Conservation (phyloP, 2,888 invertebrate species). For the Stegophylla sp. region DNA sequence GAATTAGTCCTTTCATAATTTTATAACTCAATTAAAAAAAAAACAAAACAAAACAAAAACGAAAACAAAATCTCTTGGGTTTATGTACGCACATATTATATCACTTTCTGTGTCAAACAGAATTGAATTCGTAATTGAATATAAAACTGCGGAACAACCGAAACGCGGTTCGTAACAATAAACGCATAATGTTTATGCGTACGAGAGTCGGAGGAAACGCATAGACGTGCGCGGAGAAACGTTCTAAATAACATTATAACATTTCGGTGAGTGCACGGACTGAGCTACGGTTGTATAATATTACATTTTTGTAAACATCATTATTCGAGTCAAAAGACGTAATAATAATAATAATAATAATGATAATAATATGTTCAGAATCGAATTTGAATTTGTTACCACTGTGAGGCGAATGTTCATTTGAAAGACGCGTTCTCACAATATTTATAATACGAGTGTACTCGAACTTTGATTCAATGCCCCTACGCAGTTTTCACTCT, state of each 20-base stretch:
- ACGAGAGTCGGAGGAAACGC: too few relatives aligned
- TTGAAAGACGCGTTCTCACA: not conserved
- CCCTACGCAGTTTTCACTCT: not conserved
- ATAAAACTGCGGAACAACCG: not conserved
- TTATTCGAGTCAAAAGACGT: not conserved
- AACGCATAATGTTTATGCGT: too few relatives aligned
- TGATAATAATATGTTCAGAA: too few relatives aligned
- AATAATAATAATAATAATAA: not conserved
- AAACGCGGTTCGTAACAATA: not conserved
- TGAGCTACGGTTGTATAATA: too few relatives aligned
- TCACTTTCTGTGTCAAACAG: not conserved
- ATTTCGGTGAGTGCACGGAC: too few relatives aligned
- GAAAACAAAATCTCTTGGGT: not conserved
- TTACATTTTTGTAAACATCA: not conserved
- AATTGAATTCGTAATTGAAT: constrained; percentile 3
- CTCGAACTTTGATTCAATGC: not conserved
- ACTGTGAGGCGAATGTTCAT: too few relatives aligned
- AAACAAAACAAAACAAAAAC: not conserved
- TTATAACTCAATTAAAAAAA: constrained; percentile 26
- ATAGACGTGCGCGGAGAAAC: too few relatives aligned
- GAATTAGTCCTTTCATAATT: constrained; percentile 16
- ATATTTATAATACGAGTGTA: not conserved
- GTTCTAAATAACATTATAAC: too few relatives aligned
- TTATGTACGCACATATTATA: too few relatives aligned
- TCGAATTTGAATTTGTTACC: too few relatives aligned